These are phyloP conservation scores for Talpa occidentalis DNA, from an alignment of 2,113 vertebrate genomes.

Conservation along the genomic window DNA sequence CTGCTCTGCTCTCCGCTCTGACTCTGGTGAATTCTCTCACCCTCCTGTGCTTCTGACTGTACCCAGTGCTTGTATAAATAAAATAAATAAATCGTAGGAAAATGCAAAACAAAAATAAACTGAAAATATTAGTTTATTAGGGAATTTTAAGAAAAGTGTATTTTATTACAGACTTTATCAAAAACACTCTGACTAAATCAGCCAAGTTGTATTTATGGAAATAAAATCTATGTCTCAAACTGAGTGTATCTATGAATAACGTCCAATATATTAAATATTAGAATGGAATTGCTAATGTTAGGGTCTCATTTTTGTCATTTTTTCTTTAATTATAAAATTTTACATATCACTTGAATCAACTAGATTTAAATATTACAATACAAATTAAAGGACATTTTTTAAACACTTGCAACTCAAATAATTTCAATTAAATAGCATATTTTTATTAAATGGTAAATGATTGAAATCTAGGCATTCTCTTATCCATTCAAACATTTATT, in stretches of 20 bases:
- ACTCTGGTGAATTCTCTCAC: too few relatives aligned
- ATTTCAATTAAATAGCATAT: not conserved
- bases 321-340: not conserved
- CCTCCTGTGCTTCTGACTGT: too few relatives aligned
- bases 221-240: not conserved
- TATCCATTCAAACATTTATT: slow-evolving; percentile 17
- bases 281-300: not conserved
- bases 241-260: not conserved
- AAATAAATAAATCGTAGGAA: too few relatives aligned
- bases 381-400: not conserved
- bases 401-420: not conserved
- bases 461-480: not conserved
- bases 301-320: not conserved
- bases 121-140: too few relatives aligned
- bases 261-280: not conserved
- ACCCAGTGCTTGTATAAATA: too few relatives aligned
- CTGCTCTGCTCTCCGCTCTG: too few relatives aligned
- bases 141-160: not conserved
- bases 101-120: too few relatives aligned
- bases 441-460: not conserved
- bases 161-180: slow-evolving; percentile 8
- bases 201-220: not conserved
- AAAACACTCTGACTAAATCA: not conserved
- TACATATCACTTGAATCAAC: not conserved
- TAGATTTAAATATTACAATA: slow-evolving; percentile 28